These are phyloP conservation scores for Isotomurus palustris DNA, from an alignment of 2,888 invertebrate genomes.

Conservation along the genomic window DNA sequence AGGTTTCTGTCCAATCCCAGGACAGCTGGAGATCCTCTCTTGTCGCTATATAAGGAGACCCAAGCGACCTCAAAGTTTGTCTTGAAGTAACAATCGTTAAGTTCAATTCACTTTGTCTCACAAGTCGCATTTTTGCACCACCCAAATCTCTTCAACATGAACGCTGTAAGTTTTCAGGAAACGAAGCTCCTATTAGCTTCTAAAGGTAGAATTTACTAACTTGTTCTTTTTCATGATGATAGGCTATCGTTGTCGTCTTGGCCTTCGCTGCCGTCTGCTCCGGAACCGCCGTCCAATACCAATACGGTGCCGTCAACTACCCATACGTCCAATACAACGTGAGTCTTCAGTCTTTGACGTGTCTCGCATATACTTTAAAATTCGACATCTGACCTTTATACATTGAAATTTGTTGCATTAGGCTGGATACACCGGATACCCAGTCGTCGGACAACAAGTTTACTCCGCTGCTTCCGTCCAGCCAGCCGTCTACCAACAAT, in stretches of 20 bases:
- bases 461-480: neutral
- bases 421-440: too few relatives aligned
- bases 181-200: neutral
- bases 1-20: too few relatives aligned
- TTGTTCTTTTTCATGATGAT: neutral
- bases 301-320: slow-evolving; percentile 3
- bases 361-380: neutral
- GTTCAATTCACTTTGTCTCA: too few relatives aligned
- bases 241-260: slow-evolving; percentile 20
- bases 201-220: too few relatives aligned
- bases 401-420: neutral
- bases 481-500: slow-evolving; percentile 16
- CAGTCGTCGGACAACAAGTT: too few relatives aligned
- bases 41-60: too few relatives aligned
- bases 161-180: slow-evolving; percentile 21
- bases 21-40: too few relatives aligned
- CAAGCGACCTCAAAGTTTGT: too few relatives aligned
- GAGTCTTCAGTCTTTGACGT: too few relatives aligned
- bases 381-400: neutral
- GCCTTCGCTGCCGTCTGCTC: slow-evolving; percentile 19
- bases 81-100: too few relatives aligned
- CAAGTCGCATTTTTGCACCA: too few relatives aligned
- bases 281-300: too few relatives aligned
- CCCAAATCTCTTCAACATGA: slow-evolving; percentile 19
- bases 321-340: slow-evolving; percentile 6